These are phyloP conservation scores for Leptinotarsa lineolata DNA, from an alignment of 1,140 invertebrate genomes.

Conservation along the genomic window DNA sequence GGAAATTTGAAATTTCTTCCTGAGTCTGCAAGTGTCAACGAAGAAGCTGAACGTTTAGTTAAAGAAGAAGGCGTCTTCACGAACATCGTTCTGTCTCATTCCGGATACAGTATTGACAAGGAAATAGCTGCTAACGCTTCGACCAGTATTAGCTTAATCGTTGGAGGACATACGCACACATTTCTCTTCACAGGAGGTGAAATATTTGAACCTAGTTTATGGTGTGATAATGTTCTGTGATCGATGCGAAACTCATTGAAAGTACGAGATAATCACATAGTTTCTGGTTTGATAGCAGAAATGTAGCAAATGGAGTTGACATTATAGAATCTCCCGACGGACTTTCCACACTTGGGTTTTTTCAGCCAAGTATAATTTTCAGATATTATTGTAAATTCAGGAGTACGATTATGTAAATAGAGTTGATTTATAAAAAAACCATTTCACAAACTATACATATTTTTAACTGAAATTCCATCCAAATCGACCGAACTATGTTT, in stretches of 20 bases:
- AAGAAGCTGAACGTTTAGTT: constrained; percentile 50
- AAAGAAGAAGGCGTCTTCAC: constrained; percentile 47
- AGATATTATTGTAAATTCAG: no score
- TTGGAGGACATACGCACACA: constrained; percentile 83
- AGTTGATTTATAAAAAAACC: no score
- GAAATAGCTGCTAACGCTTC: constrained; percentile 67
- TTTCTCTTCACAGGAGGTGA: constrained; percentile 44
- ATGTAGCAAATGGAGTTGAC: no score
- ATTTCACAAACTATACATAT: no score
- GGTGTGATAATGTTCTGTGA: background rate
- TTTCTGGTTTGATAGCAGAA: no score
- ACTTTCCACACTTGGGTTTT: no score
- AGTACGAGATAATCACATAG: background rate
- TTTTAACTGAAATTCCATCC: no score
- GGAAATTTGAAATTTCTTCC: constrained; percentile 58
- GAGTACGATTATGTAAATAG: no score
- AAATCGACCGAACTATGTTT: no score
- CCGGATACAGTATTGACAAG: constrained; percentile 62
- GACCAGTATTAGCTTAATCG: constrained; percentile 72
- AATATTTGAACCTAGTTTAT: background rate
- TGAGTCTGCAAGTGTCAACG: constrained; percentile 54
- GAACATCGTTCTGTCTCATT: constrained; percentile 62
- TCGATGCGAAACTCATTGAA: no score
- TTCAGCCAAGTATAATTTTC: no score
- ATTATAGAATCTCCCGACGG: no score